phyloP scores from a whole-genome alignment of 2,888 invertebrate species.

The Leuctra nigra region DNA sequence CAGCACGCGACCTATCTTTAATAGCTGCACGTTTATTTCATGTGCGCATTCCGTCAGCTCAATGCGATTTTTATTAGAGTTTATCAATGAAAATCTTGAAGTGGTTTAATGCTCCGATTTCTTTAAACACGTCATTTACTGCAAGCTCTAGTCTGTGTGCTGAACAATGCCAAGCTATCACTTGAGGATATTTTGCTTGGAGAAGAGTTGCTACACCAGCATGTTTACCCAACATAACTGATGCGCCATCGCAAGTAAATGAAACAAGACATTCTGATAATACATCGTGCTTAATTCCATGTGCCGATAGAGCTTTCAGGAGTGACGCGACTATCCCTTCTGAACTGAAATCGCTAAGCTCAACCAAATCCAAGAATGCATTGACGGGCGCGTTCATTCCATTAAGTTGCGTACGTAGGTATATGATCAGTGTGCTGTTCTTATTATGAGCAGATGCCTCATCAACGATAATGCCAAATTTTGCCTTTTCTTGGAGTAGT shows the following conservation, averaged over 20 bases:
- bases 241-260: slow-evolving; percentile 23
- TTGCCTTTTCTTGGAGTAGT: slow-evolving; percentile 1
- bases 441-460: slow-evolving; percentile 11
- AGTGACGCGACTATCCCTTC: not conserved
- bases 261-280: too few species aligned
- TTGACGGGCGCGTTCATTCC: not conserved
- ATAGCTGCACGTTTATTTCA: slow-evolving; percentile 20
- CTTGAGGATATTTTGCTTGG: slow-evolving; percentile 22
- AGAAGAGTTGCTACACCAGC: slow-evolving; percentile 25
- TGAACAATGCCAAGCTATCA: slow-evolving; percentile 27
- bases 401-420: not conserved
- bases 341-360: not conserved
- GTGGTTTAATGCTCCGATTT: slow-evolving; percentile 27
- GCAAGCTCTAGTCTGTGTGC: slow-evolving; percentile 25
- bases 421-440: slow-evolving; percentile 9
- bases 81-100: slow-evolving; percentile 28
- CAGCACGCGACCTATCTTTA: slow-evolving; percentile 26
- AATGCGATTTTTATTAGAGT: slow-evolving; percentile 26
- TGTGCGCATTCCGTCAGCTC: slow-evolving; percentile 22
- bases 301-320: not conserved
- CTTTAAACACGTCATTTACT: slow-evolving; percentile 23
- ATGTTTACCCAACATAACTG: slow-evolving; percentile 27
- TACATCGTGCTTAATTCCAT: too few species aligned
- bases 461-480: slow-evolving; percentile 13
- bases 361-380: slow-evolving; percentile 9